Conservation (phyloP, 2,888 invertebrate species). For the Lissocephala sabroskyi region DNA sequence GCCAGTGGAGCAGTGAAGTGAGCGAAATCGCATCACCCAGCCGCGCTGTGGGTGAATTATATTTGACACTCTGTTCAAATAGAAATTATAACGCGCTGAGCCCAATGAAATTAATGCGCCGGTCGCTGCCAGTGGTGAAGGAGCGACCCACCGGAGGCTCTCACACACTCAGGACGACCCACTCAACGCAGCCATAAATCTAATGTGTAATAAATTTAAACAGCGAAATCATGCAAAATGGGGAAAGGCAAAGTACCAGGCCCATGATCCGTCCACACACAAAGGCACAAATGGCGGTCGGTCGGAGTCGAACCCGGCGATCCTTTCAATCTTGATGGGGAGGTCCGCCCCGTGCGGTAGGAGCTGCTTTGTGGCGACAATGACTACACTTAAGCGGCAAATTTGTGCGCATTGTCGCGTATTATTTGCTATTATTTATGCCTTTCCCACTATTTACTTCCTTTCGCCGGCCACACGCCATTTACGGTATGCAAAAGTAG, state of each 20-base stretch:
- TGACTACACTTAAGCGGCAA: constrained; percentile 67
- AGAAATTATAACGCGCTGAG: constrained; percentile 14
- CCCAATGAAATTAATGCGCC: constrained; percentile 38
- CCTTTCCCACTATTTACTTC: constrained; percentile 66
- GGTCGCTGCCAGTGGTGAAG: too few species aligned
- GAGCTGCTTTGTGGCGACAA: constrained; percentile 34
- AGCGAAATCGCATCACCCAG: too few species aligned
- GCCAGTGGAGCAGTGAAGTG: too few species aligned
- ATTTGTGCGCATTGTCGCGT: constrained; percentile 63
- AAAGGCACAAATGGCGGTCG: not conserved
- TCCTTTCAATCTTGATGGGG: too few species aligned
- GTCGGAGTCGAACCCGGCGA: not conserved
- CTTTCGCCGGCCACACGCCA: constrained; percentile 40
- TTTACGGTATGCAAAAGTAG: constrained; percentile 56
- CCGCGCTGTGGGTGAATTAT: constrained; percentile 27
- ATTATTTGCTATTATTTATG: constrained; percentile 65
- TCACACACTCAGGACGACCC: constrained; percentile 15
- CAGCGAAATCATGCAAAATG: constrained; percentile 62
- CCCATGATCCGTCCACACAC: constrained; percentile 32
- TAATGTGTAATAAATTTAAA: constrained; percentile 65
- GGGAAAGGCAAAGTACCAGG: not conserved
- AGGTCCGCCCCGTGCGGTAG: too few species aligned
- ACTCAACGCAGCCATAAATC: constrained; percentile 64
- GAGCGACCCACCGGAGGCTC: constrained; percentile 27
- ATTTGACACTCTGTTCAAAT: constrained; percentile 38